phyloP scores from a whole-genome alignment of 2,888 invertebrate species.

The Marasmarcha lunaedactyla region DNA sequence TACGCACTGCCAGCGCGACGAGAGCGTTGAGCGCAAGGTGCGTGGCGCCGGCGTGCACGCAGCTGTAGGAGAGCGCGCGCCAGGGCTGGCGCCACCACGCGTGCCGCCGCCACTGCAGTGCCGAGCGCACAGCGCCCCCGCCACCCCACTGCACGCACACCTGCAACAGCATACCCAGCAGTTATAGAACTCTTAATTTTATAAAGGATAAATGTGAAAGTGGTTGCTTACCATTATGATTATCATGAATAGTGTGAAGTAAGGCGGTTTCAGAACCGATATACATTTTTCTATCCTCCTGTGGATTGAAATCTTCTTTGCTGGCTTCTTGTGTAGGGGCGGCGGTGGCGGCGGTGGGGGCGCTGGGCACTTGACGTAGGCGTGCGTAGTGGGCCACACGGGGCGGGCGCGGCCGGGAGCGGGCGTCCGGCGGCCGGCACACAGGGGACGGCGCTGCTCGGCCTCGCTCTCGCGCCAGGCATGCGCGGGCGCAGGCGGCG shows the following conservation, averaged over 20 bases:
- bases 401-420: constrained; percentile 34
- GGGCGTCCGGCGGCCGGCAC: constrained; percentile 21
- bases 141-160: constrained; percentile 32
- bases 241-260: constrained; percentile 50
- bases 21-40: constrained; percentile 81
- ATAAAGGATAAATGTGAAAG: too few species aligned
- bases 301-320: constrained; percentile 36
- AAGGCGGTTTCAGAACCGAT: constrained; percentile 43
- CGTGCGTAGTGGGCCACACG: constrained; percentile 18
- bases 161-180: constrained; percentile 18
- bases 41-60: constrained; percentile 80
- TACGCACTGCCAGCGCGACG: constrained; percentile 48
- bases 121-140: constrained; percentile 22
- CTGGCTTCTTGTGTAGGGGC: constrained; percentile 12
- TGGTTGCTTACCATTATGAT: constrained; percentile 50
- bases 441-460: constrained; percentile 38
- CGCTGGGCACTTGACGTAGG: constrained; percentile 17
- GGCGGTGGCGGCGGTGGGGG: constrained; percentile 17
- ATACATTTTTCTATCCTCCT: constrained; percentile 41
- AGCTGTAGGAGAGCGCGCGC: constrained; percentile 84
- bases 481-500: constrained; percentile 22
- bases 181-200: too few species aligned
- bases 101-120: constrained; percentile 45
- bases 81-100: constrained; percentile 76
- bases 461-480: constrained; percentile 50